Percentiles rank a stretch among this genome's conserved stretches.
phyloP scores from a whole-genome alignment of 2,113 vertebrate genomes.

The Festucalex cinctus region DNA sequence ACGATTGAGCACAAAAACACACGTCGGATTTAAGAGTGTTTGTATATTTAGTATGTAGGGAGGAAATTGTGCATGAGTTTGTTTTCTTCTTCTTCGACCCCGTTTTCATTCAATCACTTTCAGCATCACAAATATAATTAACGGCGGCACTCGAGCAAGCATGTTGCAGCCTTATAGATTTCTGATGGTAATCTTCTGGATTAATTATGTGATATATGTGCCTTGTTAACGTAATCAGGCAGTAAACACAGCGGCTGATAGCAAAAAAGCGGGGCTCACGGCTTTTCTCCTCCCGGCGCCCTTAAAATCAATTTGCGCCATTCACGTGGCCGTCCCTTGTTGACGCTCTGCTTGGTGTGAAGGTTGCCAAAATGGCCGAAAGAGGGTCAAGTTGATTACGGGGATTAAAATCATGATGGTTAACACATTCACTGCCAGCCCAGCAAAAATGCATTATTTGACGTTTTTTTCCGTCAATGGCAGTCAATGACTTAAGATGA shows the following conservation, averaged over 20 bases:
- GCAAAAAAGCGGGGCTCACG: conserved; percentile 59
- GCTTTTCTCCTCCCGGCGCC: conserved; percentile 52
- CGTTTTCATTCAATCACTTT: conserved; percentile 50
- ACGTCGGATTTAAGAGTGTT: not conserved
- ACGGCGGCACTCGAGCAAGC: conserved; percentile 60
- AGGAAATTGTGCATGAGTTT: not conserved
- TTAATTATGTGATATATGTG: conserved; percentile 80
- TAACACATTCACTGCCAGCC: too few relatives aligned
- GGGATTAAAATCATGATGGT: conserved; percentile 59
- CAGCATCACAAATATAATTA: conserved; percentile 67
- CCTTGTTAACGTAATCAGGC: conserved; percentile 74
- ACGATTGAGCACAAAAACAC: conserved; percentile 42
- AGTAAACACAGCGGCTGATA: conserved; percentile 76
- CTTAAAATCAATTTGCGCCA: conserved; percentile 70
- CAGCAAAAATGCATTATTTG: too few relatives aligned
- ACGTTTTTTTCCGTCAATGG: too few relatives aligned
- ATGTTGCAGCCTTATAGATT: conserved; percentile 76
- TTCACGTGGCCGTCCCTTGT: conserved; percentile 62
- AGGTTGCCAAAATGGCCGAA: conserved; percentile 53
- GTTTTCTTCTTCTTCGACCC: conserved; percentile 10
- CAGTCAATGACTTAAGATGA: too few relatives aligned
- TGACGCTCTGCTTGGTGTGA: conserved; percentile 55
- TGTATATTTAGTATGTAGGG: not conserved
- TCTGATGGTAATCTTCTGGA: conserved; percentile 75
- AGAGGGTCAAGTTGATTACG: conserved; percentile 63